A percentile compares a stretch with the other conserved stretches of the same genome.
These are phyloP conservation scores for Drosophila asahinai DNA, from an alignment of 1,140 invertebrate genomes.

Conservation along the genomic window DNA sequence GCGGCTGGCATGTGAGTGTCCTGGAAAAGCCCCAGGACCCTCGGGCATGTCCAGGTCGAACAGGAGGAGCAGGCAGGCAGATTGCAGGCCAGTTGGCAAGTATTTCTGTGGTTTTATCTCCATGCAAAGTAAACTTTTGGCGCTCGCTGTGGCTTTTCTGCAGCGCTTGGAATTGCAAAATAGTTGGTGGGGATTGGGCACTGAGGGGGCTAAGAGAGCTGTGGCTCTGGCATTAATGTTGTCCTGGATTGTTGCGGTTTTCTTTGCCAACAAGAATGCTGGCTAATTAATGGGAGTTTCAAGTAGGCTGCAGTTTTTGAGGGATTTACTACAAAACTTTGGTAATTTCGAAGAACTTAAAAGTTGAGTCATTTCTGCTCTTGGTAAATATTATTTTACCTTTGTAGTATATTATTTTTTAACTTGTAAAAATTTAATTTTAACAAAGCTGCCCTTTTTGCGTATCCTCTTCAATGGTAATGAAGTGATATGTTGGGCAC, in stretches of 20 bases:
- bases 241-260: slow-evolving; percentile 33
- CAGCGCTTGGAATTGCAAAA: slow-evolving; percentile 60
- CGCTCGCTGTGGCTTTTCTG: slow-evolving; percentile 60
- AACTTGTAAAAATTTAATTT: neutral
- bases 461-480: slow-evolving; percentile 5
- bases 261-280: slow-evolving; percentile 30
- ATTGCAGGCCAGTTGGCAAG: slow-evolving; percentile 65
- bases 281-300: slow-evolving; percentile 51
- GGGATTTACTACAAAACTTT: neutral
- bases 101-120: slow-evolving; percentile 78
- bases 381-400: neutral
- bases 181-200: slow-evolving; percentile 43
- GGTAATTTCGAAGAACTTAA: neutral
- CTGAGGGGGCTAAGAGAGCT: slow-evolving; percentile 1
- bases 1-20: slow-evolving; percentile 15
- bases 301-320: slow-evolving; percentile 15
- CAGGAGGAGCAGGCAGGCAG: neutral
- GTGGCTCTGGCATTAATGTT: slow-evolving; percentile 31
- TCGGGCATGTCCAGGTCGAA: slow-evolving; percentile 20
- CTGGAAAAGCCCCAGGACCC: slow-evolving; percentile 6
- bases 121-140: slow-evolving; percentile 78
- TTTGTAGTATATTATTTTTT: too few relatives aligned
- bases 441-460: neutral
- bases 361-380: neutral
- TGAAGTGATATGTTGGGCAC: neutral